phyloP scores from a whole-genome alignment of 2,113 vertebrate species.

The Phyllopteryx taeniolatus region DNA sequence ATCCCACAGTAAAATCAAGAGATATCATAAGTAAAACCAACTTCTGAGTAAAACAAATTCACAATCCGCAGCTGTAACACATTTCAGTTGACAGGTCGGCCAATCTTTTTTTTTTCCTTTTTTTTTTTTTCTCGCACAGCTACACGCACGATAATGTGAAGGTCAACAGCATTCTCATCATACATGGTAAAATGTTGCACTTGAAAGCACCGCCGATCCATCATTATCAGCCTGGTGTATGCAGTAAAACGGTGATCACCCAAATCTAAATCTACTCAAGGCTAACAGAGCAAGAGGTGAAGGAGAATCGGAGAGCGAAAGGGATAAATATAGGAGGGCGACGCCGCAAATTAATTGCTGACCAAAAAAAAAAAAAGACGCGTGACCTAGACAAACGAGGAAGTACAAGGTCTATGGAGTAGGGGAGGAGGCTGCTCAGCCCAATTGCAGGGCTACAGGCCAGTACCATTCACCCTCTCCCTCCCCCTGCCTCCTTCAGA shows the following conservation, averaged over 20 bases:
- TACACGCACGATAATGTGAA: conserved; percentile 62
- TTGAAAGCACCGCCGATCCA: conserved; percentile 44
- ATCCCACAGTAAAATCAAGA: not conserved
- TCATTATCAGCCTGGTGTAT: conserved; percentile 52
- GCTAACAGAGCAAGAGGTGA: conserved; percentile 60
- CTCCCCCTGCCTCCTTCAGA: conserved; percentile 32
- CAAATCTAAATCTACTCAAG: conserved; percentile 59
- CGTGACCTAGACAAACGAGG: conserved; percentile 69
- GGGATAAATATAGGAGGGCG: conserved; percentile 62
- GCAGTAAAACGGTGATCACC: conserved; percentile 51
- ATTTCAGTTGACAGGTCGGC: conserved; percentile 43
- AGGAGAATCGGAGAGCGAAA: conserved; percentile 60
- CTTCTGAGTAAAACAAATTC: conserved; percentile 18
- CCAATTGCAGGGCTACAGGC: conserved; percentile 55
- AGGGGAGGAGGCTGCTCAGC: conserved; percentile 50
- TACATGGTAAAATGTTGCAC: conserved; percentile 38
- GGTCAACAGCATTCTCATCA: conserved; percentile 62
- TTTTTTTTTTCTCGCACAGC: conserved; percentile 21
- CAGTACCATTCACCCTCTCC: conserved; percentile 26
- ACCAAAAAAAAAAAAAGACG: conserved; percentile 50
- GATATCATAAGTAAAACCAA: not conserved
- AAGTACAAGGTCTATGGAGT: conserved; percentile 62
- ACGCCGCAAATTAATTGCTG: conserved; percentile 70
- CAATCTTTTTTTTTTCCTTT: conserved; percentile 20
- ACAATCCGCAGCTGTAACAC: conserved; percentile 26